Conservation (phyloP, 2,113 vertebrate species). For the Mormyrus lacerda region DNA sequence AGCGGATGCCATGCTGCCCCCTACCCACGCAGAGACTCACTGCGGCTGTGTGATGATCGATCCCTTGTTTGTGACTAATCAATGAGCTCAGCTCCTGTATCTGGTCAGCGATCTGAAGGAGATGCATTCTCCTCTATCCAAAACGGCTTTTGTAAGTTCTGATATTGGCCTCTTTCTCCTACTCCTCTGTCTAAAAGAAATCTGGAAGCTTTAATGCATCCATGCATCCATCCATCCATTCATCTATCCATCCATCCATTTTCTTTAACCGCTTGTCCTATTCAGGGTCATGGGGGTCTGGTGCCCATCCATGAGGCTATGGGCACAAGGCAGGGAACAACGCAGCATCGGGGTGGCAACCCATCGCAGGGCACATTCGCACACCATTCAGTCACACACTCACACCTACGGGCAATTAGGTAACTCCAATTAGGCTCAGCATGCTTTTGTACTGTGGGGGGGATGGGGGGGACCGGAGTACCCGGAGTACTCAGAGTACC, state of each 20-base stretch:
- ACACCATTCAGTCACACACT: neutral
- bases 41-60: constrained; percentile 46
- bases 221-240: no score
- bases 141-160: constrained; percentile 3
- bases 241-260: neutral
- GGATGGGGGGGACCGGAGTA: no score
- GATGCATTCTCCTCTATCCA: neutral
- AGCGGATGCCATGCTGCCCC: neutral
- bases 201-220: neutral
- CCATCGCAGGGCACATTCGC: neutral
- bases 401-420: neutral
- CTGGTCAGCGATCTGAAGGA: constrained; percentile 47
- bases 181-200: neutral
- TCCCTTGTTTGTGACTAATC: constrained; percentile 48
- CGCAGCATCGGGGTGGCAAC: neutral
- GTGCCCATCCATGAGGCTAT: no score
- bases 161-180: neutral
- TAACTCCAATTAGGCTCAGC: neutral
- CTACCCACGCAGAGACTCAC: constrained; percentile 25
- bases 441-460: neutral
- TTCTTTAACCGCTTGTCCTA: neutral
- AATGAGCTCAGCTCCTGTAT: constrained; percentile 46
- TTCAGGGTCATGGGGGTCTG: neutral
- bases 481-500: no score
- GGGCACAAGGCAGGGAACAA: neutral